A percentile compares a stretch with the other conserved stretches of the same genome.
Evolutionary conservation across 2,797 vertebrate genomes (phyloP).

Genomic region (Iguana delicatissima): DNA sequence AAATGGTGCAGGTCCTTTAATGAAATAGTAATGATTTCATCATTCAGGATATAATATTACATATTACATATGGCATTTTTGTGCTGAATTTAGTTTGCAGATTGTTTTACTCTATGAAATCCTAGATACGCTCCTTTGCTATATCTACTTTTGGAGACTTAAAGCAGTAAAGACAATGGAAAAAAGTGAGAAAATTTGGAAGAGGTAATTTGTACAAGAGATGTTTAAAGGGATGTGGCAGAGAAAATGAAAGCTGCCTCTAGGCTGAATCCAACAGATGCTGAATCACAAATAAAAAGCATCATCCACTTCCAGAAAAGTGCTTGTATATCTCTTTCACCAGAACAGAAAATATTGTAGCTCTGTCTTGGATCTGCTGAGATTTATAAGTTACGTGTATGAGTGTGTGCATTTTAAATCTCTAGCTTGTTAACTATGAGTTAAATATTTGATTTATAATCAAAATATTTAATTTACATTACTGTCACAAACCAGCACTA

Average conservation of each 20-base stretch:
- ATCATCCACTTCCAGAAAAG: not conserved
- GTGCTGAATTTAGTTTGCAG: not conserved
- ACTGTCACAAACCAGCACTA: not conserved
- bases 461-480: not conserved
- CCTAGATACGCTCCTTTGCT: not conserved
- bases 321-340: not conserved
- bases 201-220: not conserved
- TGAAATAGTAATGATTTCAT: constrained; percentile 25
- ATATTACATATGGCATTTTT: not conserved
- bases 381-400: not conserved
- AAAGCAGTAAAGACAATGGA: not conserved
- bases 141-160: not conserved
- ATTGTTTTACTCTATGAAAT: not conserved
- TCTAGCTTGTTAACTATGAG: not conserved
- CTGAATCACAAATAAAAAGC: not conserved
- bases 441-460: not conserved
- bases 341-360: not conserved
- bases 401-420: not conserved
- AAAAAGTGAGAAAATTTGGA: not conserved
- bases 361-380: not conserved
- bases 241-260: not conserved
- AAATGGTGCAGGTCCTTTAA: constrained; percentile 94
- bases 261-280: not conserved
- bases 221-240: not conserved
- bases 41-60: constrained; percentile 5